Percentiles rank a stretch among this genome's conserved stretches.
These are phyloP conservation scores for Nipponia nippon DNA, from an alignment of 2,113 vertebrate genomes.

Conservation along the genomic window DNA sequence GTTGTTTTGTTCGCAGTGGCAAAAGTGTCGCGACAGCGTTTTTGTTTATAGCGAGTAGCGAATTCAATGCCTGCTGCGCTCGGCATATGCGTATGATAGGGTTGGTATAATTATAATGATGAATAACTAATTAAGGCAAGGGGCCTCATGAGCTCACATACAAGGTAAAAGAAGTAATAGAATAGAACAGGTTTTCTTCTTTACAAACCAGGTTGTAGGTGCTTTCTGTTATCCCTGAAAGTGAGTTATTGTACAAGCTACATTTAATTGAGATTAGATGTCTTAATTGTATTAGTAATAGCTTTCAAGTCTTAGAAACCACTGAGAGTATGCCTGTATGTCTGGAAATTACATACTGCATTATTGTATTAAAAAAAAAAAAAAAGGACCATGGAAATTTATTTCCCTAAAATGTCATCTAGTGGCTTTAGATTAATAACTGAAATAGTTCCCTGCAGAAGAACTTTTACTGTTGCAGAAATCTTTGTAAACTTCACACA, in stretches of 20 bases:
- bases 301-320: neutral
- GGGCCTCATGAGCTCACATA: neutral
- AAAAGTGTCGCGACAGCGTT: neutral
- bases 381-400: neutral
- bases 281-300: neutral
- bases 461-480: neutral
- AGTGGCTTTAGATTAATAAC: neutral
- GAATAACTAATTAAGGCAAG: neutral
- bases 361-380: neutral
- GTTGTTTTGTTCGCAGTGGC: neutral
- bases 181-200: neutral
- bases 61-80: neutral
- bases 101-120: neutral
- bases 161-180: neutral
- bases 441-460: neutral
- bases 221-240: neutral
- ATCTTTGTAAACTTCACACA: neutral
- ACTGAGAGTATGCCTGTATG: neutral
- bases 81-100: neutral
- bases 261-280: neutral
- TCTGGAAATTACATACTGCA: neutral
- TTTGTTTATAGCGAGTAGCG: neutral
- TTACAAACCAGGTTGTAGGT: neutral
- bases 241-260: neutral
- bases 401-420: neutral